Conservation (phyloP, 1,140 invertebrate species). For the Aphaenogaster rudis region DNA sequence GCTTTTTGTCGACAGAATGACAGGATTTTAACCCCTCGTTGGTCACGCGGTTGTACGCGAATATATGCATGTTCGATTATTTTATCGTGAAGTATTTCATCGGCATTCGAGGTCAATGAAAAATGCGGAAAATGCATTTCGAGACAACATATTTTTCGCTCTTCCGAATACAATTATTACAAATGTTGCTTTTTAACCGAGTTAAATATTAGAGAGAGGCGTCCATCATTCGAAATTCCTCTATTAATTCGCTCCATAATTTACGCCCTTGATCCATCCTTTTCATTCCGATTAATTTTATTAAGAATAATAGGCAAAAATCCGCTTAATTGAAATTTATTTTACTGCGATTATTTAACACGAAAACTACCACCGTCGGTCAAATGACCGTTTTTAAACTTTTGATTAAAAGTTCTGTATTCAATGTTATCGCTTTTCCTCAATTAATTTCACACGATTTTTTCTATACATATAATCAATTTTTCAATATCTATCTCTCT, state of each 20-base stretch:
- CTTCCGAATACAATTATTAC: not conserved
- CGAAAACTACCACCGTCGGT: too few relatives aligned
- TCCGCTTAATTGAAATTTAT: not conserved
- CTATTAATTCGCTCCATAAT: not conserved
- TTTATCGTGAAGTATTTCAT: slow-evolving; percentile 33
- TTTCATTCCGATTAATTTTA: not conserved
- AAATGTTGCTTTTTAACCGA: not conserved
- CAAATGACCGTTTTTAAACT: too few relatives aligned
- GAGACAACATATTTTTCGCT: not conserved
- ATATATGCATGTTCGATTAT: slow-evolving; percentile 42
- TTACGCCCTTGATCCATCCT: not conserved
- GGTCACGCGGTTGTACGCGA: not conserved
- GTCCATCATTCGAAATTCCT: not conserved
- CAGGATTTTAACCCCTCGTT: slow-evolving; percentile 34
- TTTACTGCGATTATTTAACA: not conserved
- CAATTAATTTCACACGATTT: too few relatives aligned
- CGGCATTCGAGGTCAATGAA: slow-evolving; percentile 25
- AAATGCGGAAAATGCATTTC: not conserved
- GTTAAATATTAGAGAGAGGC: not conserved
- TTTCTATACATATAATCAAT: too few relatives aligned
- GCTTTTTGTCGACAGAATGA: slow-evolving; percentile 29
- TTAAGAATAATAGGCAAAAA: not conserved
- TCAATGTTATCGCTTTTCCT: too few relatives aligned
- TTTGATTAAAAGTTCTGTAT: too few relatives aligned
- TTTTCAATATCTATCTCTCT: too few relatives aligned